Evolutionary conservation across 2,888 invertebrate species (phyloP), one percentile per base, ranked within the genome.

Genomic region (Drosophila atroscutellata): DNA sequence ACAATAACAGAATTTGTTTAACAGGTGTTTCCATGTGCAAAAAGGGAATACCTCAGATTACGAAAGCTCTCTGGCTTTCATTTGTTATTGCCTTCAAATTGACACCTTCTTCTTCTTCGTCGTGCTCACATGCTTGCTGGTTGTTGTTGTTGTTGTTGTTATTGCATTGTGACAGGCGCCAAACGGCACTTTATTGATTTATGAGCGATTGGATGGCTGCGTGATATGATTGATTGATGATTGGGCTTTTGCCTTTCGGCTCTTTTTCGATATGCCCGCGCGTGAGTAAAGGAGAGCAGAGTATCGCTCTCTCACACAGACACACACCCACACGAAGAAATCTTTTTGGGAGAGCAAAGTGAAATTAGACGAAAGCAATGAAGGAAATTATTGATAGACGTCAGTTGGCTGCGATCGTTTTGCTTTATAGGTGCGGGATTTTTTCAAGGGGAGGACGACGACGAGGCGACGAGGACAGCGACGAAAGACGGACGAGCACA

Each of bases 1-100:
- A 32, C 6, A 50, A 32, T 52, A 50, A 39, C 51, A 54, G n/a
- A 42, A 57, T 49, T 56, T 56, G 73, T 68, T 80, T 37, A 83
- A 88, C 83, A 83, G 83, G 83, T 84, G 83, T 89, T 89, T 81
- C 71, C 89, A 83, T 80, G 84, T 77, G 81, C 67, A 56, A 66
- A 69, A 74, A 88, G 89, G 83, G 89, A 83, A 83, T 86, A 71
- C 86, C 89, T 83, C 70, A 60, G 84, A 86, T 83, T 83, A 72
- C 77, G 80, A 45, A 45, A 45, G 24, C 45, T 45, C 4, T 15
- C 63, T 34, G 54, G 36, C n/a, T 47, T 32, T 28, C 32, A n/a
- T 70, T 52, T 55, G 39, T 68, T 50, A 37, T 51, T 42, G 52
- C 50, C 51, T 60, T 71, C 56, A 57, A 62, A 58, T 82, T 80